phyloP scores from a whole-genome alignment of 2,797 vertebrate species.

The Cottoperca gobio region DNA sequence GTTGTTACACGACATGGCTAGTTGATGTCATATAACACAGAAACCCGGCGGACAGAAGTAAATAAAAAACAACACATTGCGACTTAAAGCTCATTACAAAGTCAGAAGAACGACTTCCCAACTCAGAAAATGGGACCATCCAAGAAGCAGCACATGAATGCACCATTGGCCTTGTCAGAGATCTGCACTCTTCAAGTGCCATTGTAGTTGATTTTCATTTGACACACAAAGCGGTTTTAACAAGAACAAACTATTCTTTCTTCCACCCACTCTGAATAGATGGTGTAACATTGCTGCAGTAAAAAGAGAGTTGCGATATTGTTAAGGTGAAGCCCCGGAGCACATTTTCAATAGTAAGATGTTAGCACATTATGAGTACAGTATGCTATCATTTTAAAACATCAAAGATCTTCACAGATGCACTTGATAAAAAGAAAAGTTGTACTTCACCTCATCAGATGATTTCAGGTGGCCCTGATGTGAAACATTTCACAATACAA shows the following conservation, averaged over 20 bases:
- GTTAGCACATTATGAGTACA: background rate
- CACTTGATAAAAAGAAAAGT: conserved; percentile 7
- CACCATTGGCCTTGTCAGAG: no score
- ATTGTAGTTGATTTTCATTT: no score
- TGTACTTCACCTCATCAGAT: conserved; percentile 18
- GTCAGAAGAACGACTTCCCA: no score
- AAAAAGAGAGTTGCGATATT: background rate
- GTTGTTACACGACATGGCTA: no score
- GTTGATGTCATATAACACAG: no score
- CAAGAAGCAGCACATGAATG: no score
- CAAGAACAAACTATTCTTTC: conserved; percentile 15
- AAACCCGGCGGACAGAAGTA: no score
- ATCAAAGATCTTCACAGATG: conserved; percentile 6
- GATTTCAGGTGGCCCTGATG: conserved; percentile 23
- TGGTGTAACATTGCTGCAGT: background rate
- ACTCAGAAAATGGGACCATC: no score
- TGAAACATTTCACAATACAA: conserved; percentile 35
- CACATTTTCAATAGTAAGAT: conserved; percentile 15
- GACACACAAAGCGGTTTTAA: background rate
- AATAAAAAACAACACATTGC: no score
- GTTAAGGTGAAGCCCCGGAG: background rate
- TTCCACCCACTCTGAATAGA: conserved; percentile 8
- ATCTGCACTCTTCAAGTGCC: no score
- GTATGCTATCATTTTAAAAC: background rate
- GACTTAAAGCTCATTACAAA: no score